Percentiles rank a stretch among this genome's conserved stretches.
Evolutionary conservation across 35 echinoderm and acorn worm species (phyloP).

Genomic region (Heliocidaris erythrogramma): DNA sequence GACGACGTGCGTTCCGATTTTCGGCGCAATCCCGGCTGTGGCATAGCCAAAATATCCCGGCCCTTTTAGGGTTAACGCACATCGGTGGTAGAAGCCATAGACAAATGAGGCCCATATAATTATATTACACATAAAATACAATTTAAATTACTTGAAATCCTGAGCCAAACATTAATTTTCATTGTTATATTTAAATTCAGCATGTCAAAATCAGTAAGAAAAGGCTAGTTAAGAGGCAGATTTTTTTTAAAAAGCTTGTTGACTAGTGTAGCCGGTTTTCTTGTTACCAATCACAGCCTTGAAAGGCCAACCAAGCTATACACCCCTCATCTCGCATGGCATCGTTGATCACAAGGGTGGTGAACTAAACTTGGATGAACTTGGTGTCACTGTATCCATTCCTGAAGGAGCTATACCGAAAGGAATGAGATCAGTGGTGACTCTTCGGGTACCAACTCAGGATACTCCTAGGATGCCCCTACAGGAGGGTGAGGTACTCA

Average conservation of each 20-base stretch:
- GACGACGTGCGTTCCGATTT: too few species aligned
- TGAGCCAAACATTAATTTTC: neutral
- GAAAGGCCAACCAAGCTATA: neutral
- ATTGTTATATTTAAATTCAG: neutral
- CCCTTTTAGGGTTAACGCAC: too few species aligned
- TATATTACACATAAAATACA: neutral
- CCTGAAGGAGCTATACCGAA: slow-evolving; percentile 6
- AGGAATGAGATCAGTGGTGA: neutral
- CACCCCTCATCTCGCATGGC: neutral
- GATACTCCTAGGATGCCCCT: neutral
- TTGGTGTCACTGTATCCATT: neutral
- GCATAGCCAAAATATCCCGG: too few species aligned
- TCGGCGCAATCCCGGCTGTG: too few species aligned
- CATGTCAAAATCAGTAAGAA: neutral
- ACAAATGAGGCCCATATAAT: too few species aligned
- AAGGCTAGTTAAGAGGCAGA: neutral
- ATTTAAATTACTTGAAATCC: neutral
- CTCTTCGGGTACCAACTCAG: neutral
- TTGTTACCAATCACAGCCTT: neutral
- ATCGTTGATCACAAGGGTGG: neutral
- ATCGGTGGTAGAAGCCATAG: too few species aligned
- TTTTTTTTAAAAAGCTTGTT: neutral
- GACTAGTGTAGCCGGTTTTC: neutral
- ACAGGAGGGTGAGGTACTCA: neutral
- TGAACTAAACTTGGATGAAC: neutral